Evolutionary conservation across 2,888 invertebrate genomes (phyloP), one percentile per base, ranked within the genome.

Genomic region (Nowickia ferox): DNA sequence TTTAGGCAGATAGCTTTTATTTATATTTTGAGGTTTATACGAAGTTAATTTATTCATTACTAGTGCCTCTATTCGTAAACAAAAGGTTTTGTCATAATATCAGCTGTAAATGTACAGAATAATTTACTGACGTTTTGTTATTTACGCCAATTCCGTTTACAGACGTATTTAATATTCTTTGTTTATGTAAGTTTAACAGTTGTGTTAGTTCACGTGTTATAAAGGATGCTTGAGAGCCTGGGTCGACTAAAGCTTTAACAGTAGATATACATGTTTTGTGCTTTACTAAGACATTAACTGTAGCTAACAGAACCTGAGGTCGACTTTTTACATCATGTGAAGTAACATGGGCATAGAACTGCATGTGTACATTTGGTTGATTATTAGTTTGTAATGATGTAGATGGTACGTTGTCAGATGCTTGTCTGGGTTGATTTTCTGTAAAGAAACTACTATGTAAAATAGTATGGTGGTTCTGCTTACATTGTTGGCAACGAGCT

Each of bases 121-220:
- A 59, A 19, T 46, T 80, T 63, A 72, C 42, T n/a, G 42, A 61
- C 19, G 57, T 55, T 15, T 55, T 46, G 30, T 22, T 61, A 19
- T 74, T 55, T 17, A 61, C 69, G 17, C 83, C 83, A 48, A 83
- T 77, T 69, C 77, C 83, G 42, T 22, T 61, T 22, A 71, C 68
- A 42, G 30, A 15, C 19, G 30, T 66, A 46, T 75, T 38, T 71
- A 77, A 1, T 46, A 53, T 77, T 66, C 65, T 30, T 42, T 68
- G 68, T 68, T 68, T 68, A 8, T 48, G 10, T 48, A 68, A n/a
- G 46, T 68, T 57, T 57, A 71, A 46, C 57, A 71, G 46, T 15
- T 71, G 71, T 44, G 44, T 22, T 38, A 40, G 15, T 71, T 51
- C 8, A 77, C 76, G 11, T 71, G 71, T 71, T 71, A 71, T 42